Evolutionary conservation across 2,888 invertebrate species (phyloP), one percentile per base, ranked within the genome.

Genomic region (Sarcophaga variegata): DNA sequence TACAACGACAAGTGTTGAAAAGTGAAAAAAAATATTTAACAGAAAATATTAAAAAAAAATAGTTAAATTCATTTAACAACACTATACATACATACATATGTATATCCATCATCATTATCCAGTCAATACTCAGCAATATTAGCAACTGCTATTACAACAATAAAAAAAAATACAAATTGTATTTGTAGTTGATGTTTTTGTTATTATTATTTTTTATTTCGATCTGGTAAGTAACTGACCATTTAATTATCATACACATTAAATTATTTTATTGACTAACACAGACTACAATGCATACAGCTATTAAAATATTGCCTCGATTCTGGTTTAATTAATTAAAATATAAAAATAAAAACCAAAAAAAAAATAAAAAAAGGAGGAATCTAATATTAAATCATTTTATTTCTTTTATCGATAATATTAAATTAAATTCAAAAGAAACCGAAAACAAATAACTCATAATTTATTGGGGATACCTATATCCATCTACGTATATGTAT

Each of bases 141-240:
- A 14, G 54, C 27, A 59, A 22, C 20, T 10, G 11, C 4, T 27
- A 20, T n/a, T 62, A 47, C n/a, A 64, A 76, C 20, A 66, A 66
- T n/a, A 4, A 37, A 12, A 45, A 45, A 17, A 17, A 14, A 54
- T 0, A 17, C 14, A 54, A 20, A 20, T 54, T 54, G 54, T 54
- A 10, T 49, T 49, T 49, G 0, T 49, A 49, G 11, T 49, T 37
- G 37, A 37, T 37, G 47, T 20, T 69, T 62, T 70, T 12, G 27
- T 47, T 62, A 49, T n/a, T 66, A 45, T 64, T 66, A 45, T 64
- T 54, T 17, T 25, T 75, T 17, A 25, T 22, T 45, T 25, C 2
- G n/a, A 63, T 63, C 27, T 47, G 81, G 81, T 76, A 62, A 81
- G 75, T 76, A 54, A n/a, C 25, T 75, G 47, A n/a, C 10, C 47